Evolutionary conservation across 2,888 invertebrate species (phyloP), one percentile per base, ranked within the genome.

Genomic region (Ophioninae sp.): DNA sequence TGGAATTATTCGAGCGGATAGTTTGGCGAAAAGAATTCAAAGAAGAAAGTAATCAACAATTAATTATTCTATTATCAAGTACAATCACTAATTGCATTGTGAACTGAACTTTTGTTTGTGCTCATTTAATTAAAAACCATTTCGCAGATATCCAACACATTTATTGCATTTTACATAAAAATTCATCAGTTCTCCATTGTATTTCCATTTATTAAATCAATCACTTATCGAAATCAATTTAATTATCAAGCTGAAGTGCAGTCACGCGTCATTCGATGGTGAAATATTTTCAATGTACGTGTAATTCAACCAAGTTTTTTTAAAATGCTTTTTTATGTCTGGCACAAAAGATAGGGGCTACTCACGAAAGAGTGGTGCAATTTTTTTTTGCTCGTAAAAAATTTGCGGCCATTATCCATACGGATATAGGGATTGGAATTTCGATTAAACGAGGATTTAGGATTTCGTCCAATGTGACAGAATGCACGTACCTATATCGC

Each of bases 391-490:
- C 10, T 8, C n/a, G n/a, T 44, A 20, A n/a, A 30, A 65, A 76
- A 67, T 65, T 59, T 22, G 20, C 13, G 6, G 3, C 17, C 13
- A 58, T 41, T 9, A 7, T 37, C 20, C 3, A 17, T 9, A 67
- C 58, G 22, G 10, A 7, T 58, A 23, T 13, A n/a, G 6, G 5
- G 65, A 59, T 59, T 17, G 63, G 10, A 71, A 41, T 65, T 79
- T 67, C 41, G 22, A 39, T 68, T 39, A 56, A 69, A 69, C 30
- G 39, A 10, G 39, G 7, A 61, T 69, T 56, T 56, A 30, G 37
- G 51, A 69, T 64, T 75, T 73, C 56, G 56, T 69, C n/a, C 39
- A 39, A 61, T n/a, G 39, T 56, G 56, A 75, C 68, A 37, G 10
- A 8, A 10, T 56, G 9, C 37, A 58, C 51, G 44, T 20, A 51